Conservation (phyloP, 2,888 invertebrate genomes). For the Sarcophaga variegata region DNA sequence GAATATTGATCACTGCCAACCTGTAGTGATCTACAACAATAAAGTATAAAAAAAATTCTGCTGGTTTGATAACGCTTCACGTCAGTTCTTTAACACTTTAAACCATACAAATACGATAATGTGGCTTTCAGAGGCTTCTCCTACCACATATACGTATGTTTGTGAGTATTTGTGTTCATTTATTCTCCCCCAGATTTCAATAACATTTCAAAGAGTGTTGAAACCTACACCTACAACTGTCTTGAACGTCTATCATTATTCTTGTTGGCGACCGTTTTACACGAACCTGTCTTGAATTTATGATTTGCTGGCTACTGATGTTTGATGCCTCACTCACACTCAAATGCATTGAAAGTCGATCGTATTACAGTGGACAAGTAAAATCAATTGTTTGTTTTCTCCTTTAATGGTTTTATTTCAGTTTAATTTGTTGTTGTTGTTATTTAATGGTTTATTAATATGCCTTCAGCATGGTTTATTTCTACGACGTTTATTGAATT, state of each 20-base stretch:
- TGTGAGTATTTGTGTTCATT: neutral
- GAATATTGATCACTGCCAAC: too few species aligned
- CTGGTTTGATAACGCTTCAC: too few species aligned
- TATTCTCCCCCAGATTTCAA: slow-evolving; percentile 38
- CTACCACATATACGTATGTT: neutral
- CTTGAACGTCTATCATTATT: slow-evolving; percentile 63
- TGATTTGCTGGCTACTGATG: slow-evolving; percentile 28
- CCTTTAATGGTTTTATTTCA: slow-evolving; percentile 53
- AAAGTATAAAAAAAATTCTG: slow-evolving; percentile 22
- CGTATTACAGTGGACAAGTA: neutral
- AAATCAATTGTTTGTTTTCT: slow-evolving; percentile 17
- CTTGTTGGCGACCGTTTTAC: slow-evolving; percentile 52
- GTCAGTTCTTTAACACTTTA: too few species aligned
- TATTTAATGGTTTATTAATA: slow-evolving; percentile 66
- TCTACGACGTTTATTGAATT: slow-evolving; percentile 46
- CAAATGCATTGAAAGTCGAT: neutral
- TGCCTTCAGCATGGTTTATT: slow-evolving; percentile 63
- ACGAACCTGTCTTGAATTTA: slow-evolving; percentile 60
- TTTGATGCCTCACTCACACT: too few species aligned
- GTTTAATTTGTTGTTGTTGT: slow-evolving; percentile 44
- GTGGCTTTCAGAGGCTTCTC: neutral
- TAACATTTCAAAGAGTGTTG: slow-evolving; percentile 57
- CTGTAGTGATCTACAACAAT: too few species aligned
- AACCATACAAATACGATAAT: neutral
- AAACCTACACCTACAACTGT: slow-evolving; percentile 68